Base-by-base conservation (phyloP, 1,140 invertebrate genomes). In the Panulirus ornatus region DNA sequence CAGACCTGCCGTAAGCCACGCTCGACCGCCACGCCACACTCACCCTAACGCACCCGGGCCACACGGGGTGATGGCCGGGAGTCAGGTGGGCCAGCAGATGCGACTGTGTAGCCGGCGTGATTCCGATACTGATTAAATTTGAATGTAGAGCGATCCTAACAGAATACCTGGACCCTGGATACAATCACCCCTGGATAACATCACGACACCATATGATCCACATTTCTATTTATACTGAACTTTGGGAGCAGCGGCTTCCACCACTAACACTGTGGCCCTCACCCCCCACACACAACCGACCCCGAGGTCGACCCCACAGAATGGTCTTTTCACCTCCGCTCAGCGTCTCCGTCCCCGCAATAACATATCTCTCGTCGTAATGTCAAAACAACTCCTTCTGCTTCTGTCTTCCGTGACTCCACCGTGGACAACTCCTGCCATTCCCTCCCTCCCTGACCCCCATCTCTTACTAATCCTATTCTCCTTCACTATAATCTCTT, bases 101-200 rank as follows among this genome's bases (percentile, higher is more conserved):
- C 66, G 84, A 19, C 27, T 3, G 42, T n/a, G 9, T 27, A 70
- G 34, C n/a, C 30, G 27, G 38, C 73, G 14, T 58, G 84, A 78
- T 47, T 87, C 84, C 84, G 78, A 87, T 87, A 87, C 84, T 87
- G 84, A 87, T 87, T 87, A 87, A 78, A 87, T 87, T 87, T 87
- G 84, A 87, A 87, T 87, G 84, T 78, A 38, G 84, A 87, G 73
- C 73, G 73, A 22, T 36, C 73, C 73, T 38, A 87, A 87, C 58
- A 30, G 84, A 87, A 78, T 78, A 79, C 84, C 73, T 87, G 73
- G 78, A 58, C 84, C 84, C 78, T 87, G 30, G 58, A 83, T 87
- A 78, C 84, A 47, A 71, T 42, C 42, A 75, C 40, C 83, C 11
- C 42, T 85, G 66, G 73, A 85, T 85, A 73, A 47, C 66, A 85